Percentiles rank a stretch among this genome's conserved stretches.
Evolutionary conservation across 2,113 vertebrate genomes (phyloP).

Genomic region (Cynoglossus semilaevis): DNA sequence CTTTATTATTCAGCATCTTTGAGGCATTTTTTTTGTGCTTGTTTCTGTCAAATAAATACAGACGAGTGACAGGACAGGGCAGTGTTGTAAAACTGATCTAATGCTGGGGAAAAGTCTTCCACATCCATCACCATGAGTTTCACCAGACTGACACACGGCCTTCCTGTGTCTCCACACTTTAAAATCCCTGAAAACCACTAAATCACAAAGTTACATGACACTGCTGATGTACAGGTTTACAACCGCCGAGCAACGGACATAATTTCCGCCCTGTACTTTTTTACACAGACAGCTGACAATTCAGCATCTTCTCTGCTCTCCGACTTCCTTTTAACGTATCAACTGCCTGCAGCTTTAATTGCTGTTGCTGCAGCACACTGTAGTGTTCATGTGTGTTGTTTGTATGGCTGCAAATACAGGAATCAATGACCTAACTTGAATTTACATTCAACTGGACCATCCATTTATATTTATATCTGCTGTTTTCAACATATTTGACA

Average conservation of each 20-base stretch:
- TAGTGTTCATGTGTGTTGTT: too few species aligned
- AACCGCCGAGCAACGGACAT: not conserved
- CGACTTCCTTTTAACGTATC: too few species aligned
- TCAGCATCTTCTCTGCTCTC: not conserved
- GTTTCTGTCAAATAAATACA: not conserved
- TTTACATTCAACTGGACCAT: too few species aligned
- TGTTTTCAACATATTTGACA: too few species aligned
- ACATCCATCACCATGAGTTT: not conserved
- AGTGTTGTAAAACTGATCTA: conserved; percentile 3
- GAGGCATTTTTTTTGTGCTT: not conserved
- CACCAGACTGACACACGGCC: not conserved
- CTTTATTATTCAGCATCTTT: not conserved
- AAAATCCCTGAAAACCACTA: not conserved
- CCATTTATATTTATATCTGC: too few species aligned
- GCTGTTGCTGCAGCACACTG: not conserved
- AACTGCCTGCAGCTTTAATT: not conserved
- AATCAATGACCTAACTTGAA: too few species aligned
- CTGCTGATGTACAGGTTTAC: not conserved
- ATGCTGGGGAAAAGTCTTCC: conserved; percentile 8
- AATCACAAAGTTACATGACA: not conserved
- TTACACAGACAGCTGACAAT: not conserved
- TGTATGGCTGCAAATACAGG: too few species aligned
- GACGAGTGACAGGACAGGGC: not conserved
- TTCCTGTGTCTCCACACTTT: not conserved
- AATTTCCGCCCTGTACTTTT: not conserved